Evolutionary conservation across 2,888 invertebrate genomes (phyloP), one percentile per base, ranked within the genome.

Genomic region (Hyalella azteca): DNA sequence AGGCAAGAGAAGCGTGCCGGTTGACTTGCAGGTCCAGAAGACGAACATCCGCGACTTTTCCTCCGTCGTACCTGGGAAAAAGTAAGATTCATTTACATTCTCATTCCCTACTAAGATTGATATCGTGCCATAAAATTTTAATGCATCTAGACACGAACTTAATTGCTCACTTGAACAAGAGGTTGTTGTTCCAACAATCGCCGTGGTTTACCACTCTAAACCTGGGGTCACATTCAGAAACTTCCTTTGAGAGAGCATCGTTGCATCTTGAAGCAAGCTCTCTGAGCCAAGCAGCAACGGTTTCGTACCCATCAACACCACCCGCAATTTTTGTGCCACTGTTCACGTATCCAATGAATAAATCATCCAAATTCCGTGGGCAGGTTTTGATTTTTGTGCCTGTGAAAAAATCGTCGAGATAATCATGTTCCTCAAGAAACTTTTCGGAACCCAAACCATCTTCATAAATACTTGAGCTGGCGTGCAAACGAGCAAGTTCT

Each of bases 401-500:
- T 0, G 48, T 45, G 40, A 50, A 78, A 41, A 66, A 49, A 15
- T 19, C 41, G 7, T 48, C 5, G 3, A 82, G 40, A 22, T 40
- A 48, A 3, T 50, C 40, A 32, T 76, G 73, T 22, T 60, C 48
- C 26, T 59, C 45, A 9, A 13, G 19, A 3, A 79, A n/a, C 45
- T 78, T 45, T 4, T 75, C 77, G 15, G 49, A 19, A 29, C 81
- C 49, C 3, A 54, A n/a, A 15, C 19, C 13, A 9, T 49, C 78
- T 54, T 32, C 78, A 0, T 77, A 36, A 4, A 83, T 4, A 41
- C 39, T 13, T 0, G 80, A 78, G 32, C 78, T 78, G 13, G 83
- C 83, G 41, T 83, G 83, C 13, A 83, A 60, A 26, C 80, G 45
- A 5, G 73, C 83, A 39, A 83, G 77, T 36, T 83, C 83, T 41